phyloP scores from a whole-genome alignment of 2,888 invertebrate species.

The Trachelus stipa region DNA sequence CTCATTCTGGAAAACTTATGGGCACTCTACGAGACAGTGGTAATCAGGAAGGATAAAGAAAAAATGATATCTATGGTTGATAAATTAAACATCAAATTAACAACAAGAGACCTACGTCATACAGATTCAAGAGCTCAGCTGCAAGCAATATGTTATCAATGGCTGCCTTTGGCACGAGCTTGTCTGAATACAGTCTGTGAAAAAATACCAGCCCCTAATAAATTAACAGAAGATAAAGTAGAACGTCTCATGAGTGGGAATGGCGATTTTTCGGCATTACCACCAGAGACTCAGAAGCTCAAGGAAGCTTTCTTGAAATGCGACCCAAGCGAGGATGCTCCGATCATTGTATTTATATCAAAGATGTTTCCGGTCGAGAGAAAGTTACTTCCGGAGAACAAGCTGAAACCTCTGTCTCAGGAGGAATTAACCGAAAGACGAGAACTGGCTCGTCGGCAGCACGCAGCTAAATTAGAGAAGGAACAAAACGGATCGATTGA shows the following conservation, averaged over 20 bases:
- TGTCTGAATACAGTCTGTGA: conserved; percentile 86
- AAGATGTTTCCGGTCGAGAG: conserved; percentile 92
- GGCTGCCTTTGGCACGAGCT: conserved; percentile 87
- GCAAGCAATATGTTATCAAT: conserved; percentile 85
- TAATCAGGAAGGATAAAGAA: conserved; percentile 80
- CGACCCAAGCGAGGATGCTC: conserved; percentile 73
- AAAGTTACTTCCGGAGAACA: conserved; percentile 81
- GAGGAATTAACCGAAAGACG: conserved; percentile 79
- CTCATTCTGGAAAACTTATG: conserved; percentile 92
- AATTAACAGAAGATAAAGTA: conserved; percentile 80
- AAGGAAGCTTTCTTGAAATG: conserved; percentile 79
- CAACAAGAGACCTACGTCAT: conserved; percentile 81
- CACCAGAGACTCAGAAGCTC: conserved; percentile 76
- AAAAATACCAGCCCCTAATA: conserved; percentile 85
- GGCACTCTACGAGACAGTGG: conserved; percentile 87
- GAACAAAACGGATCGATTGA: conserved; percentile 49
- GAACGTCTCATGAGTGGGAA: conserved; percentile 84
- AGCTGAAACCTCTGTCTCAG: conserved; percentile 79
- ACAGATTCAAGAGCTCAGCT: conserved; percentile 83
- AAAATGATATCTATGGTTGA: conserved; percentile 78
- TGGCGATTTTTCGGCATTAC: conserved; percentile 76
- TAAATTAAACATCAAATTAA: conserved; percentile 81
- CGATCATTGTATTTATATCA: conserved; percentile 81
- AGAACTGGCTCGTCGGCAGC: conserved; percentile 75
- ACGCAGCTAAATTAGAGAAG: conserved; percentile 69